Percentiles rank a stretch among this genome's conserved stretches.
phyloP scores from a whole-genome alignment of 2,888 invertebrate species.

The Aphodius granarius region DNA sequence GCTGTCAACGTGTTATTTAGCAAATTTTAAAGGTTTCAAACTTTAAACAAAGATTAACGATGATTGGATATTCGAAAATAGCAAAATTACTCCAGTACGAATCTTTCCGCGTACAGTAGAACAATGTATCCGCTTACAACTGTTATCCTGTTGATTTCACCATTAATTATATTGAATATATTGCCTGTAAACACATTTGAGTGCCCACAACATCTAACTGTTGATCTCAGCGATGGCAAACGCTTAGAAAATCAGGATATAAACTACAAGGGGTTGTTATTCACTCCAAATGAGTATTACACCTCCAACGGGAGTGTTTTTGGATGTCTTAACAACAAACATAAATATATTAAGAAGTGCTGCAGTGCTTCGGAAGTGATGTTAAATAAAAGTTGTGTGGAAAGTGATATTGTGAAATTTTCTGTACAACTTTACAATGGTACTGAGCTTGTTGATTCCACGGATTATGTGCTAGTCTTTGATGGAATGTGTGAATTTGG shows the following conservation, averaged over 20 bases:
- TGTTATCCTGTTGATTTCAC: neutral
- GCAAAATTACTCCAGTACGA: neutral
- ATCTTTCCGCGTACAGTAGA: neutral
- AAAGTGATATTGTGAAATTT: neutral
- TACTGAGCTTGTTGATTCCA: neutral
- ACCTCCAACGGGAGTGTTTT: neutral
- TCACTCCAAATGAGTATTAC: conserved; percentile 2
- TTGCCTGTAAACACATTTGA: neutral
- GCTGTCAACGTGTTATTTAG: neutral
- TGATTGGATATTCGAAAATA: neutral
- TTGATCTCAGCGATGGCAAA: conserved; percentile 7
- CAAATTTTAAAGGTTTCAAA: neutral
- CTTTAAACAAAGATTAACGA: neutral
- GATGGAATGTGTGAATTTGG: neutral
- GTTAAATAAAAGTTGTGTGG: neutral
- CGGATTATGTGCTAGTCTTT: neutral
- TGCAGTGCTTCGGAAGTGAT: neutral
- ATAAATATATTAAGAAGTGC: conserved; percentile 17
- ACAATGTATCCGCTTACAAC: neutral
- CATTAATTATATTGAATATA: neutral
- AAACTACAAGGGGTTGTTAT: conserved; percentile 6
- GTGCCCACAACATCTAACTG: neutral
- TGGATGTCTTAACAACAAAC: conserved; percentile 13
- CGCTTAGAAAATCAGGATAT: conserved; percentile 1
- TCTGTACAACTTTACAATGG: neutral